These are phyloP conservation scores for Montipora capitata DNA, from an alignment of 92 coral and sea anemone species.

Conservation along the genomic window DNA sequence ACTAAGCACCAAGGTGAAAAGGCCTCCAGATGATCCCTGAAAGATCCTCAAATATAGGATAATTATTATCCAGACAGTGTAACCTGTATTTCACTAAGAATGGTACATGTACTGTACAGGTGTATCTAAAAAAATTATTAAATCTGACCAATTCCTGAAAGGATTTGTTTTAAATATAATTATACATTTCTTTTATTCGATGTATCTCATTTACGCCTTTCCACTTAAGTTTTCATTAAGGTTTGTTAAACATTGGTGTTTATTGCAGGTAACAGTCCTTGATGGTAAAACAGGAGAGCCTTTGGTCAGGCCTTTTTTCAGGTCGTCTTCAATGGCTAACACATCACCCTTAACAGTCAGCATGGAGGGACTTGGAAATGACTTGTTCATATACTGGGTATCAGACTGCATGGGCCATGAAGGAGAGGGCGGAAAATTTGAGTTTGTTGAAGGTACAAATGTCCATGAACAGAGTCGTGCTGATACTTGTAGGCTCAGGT, in stretches of 20 bases:
- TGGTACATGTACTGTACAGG: no score
- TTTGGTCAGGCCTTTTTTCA: constrained; percentile 76
- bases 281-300: constrained; percentile 96
- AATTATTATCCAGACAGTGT: no score
- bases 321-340: constrained; percentile 91
- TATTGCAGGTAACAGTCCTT: constrained; percentile 86
- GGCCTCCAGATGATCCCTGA: no score
- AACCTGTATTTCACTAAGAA: no score
- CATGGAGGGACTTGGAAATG: constrained; percentile 96
- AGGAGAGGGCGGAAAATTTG: constrained; percentile 92
- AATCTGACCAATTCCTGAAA: no score
- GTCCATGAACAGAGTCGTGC: constrained; percentile 99
- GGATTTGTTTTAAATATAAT: no score
- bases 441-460: constrained; percentile 98
- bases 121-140: no score
- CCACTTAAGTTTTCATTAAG: background rate
- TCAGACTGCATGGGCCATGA: constrained; percentile 96
- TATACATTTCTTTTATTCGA: no score
- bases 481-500: constrained; percentile 94
- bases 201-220: background rate
- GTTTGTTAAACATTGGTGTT: background rate
- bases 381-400: constrained; percentile 92
- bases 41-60: no score
- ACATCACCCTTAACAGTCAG: constrained; percentile 95
- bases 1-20: no score